Conservation (phyloP, 2,888 invertebrate species). For the Luperina testacea region DNA sequence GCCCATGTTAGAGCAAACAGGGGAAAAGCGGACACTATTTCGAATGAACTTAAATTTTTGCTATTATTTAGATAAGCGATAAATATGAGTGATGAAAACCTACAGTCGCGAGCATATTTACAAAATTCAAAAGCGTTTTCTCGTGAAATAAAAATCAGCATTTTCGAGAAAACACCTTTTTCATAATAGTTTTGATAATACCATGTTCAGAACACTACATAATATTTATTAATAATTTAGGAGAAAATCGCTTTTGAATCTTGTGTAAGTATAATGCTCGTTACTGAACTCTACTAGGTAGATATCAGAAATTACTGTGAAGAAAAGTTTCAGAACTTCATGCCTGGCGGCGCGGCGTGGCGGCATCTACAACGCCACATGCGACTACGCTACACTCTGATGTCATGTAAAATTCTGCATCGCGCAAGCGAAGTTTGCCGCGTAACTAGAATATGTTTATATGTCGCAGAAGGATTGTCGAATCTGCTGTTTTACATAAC, state of each 20-base stretch:
- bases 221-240: not conserved
- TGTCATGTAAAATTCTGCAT: too few species aligned
- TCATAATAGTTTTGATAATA: not conserved
- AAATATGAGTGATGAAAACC: not conserved
- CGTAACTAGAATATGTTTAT: too few species aligned
- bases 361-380: too few species aligned
- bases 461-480: too few species aligned
- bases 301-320: not conserved
- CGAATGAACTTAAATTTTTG: not conserved
- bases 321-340: not conserved
- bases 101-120: not conserved
- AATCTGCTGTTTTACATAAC: too few species aligned
- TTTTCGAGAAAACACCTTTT: not conserved
- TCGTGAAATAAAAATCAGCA: not conserved
- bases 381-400: too few species aligned
- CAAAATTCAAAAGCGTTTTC: not conserved
- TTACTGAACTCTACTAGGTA: not conserved
- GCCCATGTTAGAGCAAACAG: conserved; percentile 53
- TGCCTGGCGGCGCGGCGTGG: too few species aligned
- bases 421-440: too few species aligned
- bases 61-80: not conserved
- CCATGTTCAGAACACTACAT: not conserved
- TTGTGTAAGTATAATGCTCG: not conserved
- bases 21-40: conserved; percentile 27
- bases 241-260: not conserved